Evolutionary conservation across 2,888 invertebrate species (phyloP).

Genomic region (Hartigia nigra): DNA sequence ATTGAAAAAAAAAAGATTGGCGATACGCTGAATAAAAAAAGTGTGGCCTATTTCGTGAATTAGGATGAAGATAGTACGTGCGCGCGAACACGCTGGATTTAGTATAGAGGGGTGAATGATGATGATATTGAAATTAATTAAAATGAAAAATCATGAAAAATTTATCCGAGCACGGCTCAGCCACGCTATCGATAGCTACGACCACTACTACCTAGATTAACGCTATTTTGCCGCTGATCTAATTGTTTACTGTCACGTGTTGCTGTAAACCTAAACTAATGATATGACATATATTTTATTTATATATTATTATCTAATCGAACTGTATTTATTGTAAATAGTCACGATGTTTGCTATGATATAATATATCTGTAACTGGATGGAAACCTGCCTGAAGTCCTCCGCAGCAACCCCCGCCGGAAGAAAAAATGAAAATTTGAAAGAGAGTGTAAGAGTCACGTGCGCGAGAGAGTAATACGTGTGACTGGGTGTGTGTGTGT

Average conservation of each 20-base stretch:
- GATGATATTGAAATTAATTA: conserved; percentile 11
- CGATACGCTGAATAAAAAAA: conserved; percentile 16
- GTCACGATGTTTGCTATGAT: conserved; percentile 65
- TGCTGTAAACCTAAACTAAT: conserved; percentile 62
- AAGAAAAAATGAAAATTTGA: neutral
- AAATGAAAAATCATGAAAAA: conserved; percentile 17
- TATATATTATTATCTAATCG: conserved; percentile 59
- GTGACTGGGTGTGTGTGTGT: neutral
- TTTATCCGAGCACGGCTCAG: conserved; percentile 24
- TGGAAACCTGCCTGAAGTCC: conserved; percentile 54
- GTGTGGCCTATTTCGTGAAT: conserved; percentile 20
- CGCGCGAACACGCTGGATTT: neutral
- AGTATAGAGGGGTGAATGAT: conserved; percentile 16
- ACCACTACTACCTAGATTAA: conserved; percentile 62
- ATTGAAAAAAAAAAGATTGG: conserved; percentile 8
- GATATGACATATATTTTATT: conserved; percentile 64
- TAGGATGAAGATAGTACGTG: neutral
- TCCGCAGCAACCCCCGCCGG: conserved; percentile 10
- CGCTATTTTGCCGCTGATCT: conserved; percentile 64
- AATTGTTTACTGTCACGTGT: conserved; percentile 65
- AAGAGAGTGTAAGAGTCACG: neutral
- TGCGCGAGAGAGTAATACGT: neutral
- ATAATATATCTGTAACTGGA: conserved; percentile 64
- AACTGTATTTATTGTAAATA: conserved; percentile 65
- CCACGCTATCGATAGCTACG: conserved; percentile 59